Conservation (phyloP, 2,797 vertebrate species). For the Fundulus diaphanus region DNA sequence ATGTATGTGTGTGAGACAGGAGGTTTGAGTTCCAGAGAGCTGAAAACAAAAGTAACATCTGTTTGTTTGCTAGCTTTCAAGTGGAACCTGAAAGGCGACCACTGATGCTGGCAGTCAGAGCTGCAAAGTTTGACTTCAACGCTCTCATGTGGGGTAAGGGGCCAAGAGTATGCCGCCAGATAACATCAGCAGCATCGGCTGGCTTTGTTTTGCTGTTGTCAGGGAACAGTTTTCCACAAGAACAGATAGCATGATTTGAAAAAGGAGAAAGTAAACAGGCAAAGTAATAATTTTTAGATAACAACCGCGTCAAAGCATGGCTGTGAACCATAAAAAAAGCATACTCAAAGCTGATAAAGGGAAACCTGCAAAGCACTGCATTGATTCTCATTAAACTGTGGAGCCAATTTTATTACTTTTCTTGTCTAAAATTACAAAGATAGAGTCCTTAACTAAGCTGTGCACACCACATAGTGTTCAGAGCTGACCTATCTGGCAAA, state of each 20-base stretch:
- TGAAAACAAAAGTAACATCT: conserved; percentile 32
- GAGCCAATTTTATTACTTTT: background rate
- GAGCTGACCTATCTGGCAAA: background rate
- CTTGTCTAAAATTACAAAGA: background rate
- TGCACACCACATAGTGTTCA: background rate
- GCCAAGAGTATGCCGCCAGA: background rate
- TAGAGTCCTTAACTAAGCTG: background rate
- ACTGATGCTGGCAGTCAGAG: conserved; percentile 11
- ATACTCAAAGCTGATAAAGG: background rate
- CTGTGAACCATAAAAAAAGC: too few species aligned
- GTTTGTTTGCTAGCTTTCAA: conserved; percentile 18
- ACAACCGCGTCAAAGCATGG: background rate
- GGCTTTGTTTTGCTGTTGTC: background rate
- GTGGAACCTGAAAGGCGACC: conserved; percentile 14
- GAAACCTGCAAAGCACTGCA: background rate
- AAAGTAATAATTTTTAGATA: background rate
- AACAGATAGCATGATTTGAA: background rate
- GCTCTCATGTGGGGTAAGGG: background rate
- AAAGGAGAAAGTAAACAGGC: background rate
- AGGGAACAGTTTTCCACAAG: background rate
- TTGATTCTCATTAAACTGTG: background rate
- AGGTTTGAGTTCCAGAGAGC: conserved; percentile 38
- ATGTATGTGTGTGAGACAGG: background rate
- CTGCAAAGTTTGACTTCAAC: background rate
- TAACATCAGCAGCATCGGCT: background rate